Conservation (phyloP, 2,797 vertebrate species). For the Anguilla pacifica region DNA sequence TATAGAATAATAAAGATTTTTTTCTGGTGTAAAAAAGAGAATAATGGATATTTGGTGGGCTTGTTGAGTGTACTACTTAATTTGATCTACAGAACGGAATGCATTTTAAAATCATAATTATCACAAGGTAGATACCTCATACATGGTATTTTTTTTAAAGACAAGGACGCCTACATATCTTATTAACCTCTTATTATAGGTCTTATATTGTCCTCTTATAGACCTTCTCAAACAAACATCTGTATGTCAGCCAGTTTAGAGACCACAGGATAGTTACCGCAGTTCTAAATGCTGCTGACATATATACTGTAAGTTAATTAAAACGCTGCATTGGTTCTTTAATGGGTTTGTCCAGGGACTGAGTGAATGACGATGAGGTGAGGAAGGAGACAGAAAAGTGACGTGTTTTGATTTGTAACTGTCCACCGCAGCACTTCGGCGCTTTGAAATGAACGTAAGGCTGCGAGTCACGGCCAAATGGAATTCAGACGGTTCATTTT, state of each 20-base stretch:
- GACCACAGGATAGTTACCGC: neutral
- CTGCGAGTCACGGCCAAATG: neutral
- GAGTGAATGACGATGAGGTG: neutral
- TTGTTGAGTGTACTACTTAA: neutral
- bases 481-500: neutral
- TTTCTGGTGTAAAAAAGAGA: slow-evolving; percentile 10
- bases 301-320: slow-evolving; percentile 5
- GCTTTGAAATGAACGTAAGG: slow-evolving; percentile 18
- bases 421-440: neutral
- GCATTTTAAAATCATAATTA: slow-evolving; percentile 43
- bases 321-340: neutral
- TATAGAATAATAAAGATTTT: slow-evolving; percentile 19
- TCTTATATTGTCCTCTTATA: neutral
- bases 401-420: slow-evolving; percentile 10
- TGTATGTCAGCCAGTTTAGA: neutral
- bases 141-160: slow-evolving; percentile 51
- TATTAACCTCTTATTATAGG: slow-evolving; percentile 25
- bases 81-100: slow-evolving; percentile 11
- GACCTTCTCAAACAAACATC: slow-evolving; percentile 21
- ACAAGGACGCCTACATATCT: slow-evolving; percentile 39
- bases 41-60: slow-evolving; percentile 16
- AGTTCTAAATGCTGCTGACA: slow-evolving; percentile 6
- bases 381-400: neutral
- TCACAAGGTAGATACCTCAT: slow-evolving; percentile 47
- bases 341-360: neutral